Evolutionary conservation across 92 coral and sea anemone species (phyloP), one percentile per base, ranked within the genome.

Genomic region (Phenganax marumi): DNA sequence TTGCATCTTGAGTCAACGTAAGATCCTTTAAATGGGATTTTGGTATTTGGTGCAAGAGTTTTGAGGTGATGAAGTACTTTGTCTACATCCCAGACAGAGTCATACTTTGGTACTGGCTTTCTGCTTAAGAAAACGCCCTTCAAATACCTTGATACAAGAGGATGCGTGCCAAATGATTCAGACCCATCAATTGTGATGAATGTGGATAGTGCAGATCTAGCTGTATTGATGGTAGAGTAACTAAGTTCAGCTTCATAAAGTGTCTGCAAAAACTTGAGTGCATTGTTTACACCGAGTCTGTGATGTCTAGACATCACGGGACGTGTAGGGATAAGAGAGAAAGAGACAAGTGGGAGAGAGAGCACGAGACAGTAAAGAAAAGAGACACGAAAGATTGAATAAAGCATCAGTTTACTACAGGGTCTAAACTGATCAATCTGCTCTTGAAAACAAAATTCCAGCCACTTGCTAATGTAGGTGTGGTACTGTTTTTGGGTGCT

Each of bases 101-200:
- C 68, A 68, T 85, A 89, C 77, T 89, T 89, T 54, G 89, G 91
- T 77, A 81, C 54, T 85, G 91, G 87, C 77, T 85, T 89, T 60
- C 77, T 84, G 51, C 13, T 57, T 70, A 84, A 84, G 57, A 58
- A 85, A 43, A 80, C 76, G 14, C 91, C 88, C 81, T 80, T 84
- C 83, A 84, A 74, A 62, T 79, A 88, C 51, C 88, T 77, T 26
- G 76, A 58, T 52, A 76, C 86, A 70, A 85, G 52, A 23, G 91
- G 87, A 46, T 88, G 89, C 51, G 89, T 63, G 52, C 89, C 91
- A 85, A 85, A 85, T 52, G 76, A 75, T 47, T 81, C 77, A 61
- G 86, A 55, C 77, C 84, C 80, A 8, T 76, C 53, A 33, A 70
- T 57, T 49, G 51, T 86, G 13, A 83, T n/a, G 53, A 86, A 68